Evolutionary conservation across 2,113 vertebrate species (phyloP), one percentile per base, ranked within the genome.

Genomic region (Psophia crepitans): DNA sequence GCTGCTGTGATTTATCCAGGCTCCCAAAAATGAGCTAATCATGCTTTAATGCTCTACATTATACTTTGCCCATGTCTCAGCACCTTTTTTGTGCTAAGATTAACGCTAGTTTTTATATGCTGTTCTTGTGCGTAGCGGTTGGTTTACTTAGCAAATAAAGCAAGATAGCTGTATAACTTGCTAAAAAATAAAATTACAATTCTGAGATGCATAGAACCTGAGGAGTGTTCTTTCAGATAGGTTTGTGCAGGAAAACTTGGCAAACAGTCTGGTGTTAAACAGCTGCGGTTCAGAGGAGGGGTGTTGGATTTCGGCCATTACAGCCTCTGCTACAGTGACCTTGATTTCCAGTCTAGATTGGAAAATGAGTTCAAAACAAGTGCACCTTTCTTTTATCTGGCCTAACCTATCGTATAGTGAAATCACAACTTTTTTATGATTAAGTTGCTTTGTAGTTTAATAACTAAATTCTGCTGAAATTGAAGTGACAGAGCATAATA

Each of bases 151-250:
- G 33, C 6, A 90, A 83, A 41, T 88, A 46, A 56, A 84, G 26
- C 24, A 46, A 66, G n/a, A 24, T 53, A 74, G 7, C 11, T 18
- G 6, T 41, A 8, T 60, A 37, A 26, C 2, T 54, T 49, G 5
- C 9, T 49, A 8, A 0, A 19, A 37, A 14, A 23, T 7, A 11
- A 33, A 68, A 3, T 5, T 43, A 11, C 1, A 41, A 1, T 58
- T 81, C 26, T 66, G 35, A 78, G 60, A 56, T 27, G 16, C 2
- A 1, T 6, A 30, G 48, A 44, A 78, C 3, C 3, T 11, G 27
- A 26, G 13, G 11, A 23, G 3, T 16, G 10, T 53, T 77, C 28
- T 74, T 73, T 53, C 17, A 44, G 8, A 11, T 46, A 18, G 15
- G 4, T 76, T 87, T 82, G 30, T 18, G 14, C 58, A 68, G 39